Conservation (phyloP, 2,113 vertebrate species). For the Daphoenositta chrysoptera region DNA sequence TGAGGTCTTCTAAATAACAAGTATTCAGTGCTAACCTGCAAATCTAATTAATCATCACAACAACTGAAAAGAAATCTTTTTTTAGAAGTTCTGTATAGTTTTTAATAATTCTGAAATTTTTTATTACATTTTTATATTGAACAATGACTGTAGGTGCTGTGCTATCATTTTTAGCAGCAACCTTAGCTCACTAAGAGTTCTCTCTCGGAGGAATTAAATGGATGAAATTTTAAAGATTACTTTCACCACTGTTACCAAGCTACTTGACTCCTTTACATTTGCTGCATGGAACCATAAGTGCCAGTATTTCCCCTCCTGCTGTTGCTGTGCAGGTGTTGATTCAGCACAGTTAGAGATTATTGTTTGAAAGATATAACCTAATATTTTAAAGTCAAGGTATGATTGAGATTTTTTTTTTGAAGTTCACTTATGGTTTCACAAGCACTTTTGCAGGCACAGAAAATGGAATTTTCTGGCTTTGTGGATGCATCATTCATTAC, state of each 20-base stretch:
- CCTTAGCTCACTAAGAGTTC: not conserved
- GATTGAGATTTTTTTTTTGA: not conserved
- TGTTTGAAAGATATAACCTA: not conserved
- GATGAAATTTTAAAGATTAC: not conserved
- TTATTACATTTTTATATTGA: not conserved
- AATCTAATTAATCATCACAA: not conserved
- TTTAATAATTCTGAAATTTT: not conserved
- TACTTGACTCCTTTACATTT: not conserved
- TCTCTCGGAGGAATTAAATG: not conserved
- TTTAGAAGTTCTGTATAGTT: not conserved
- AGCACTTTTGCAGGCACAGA: not conserved
- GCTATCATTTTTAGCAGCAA: not conserved
- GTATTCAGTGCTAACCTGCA: not conserved
- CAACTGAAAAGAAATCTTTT: not conserved
- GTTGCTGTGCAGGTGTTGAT: not conserved
- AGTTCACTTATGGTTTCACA: not conserved
- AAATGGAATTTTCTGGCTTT: not conserved
- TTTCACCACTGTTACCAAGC: not conserved
- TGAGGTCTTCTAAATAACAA: not conserved
- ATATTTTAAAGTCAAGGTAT: not conserved
- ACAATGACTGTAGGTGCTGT: not conserved
- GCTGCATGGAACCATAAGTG: not conserved
- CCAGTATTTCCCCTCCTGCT: not conserved
- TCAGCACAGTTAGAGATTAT: not conserved
- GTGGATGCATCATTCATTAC: not conserved